Base-by-base conservation (phyloP, 2,888 invertebrate genomes). In the Drosophila phalerata region DNA sequence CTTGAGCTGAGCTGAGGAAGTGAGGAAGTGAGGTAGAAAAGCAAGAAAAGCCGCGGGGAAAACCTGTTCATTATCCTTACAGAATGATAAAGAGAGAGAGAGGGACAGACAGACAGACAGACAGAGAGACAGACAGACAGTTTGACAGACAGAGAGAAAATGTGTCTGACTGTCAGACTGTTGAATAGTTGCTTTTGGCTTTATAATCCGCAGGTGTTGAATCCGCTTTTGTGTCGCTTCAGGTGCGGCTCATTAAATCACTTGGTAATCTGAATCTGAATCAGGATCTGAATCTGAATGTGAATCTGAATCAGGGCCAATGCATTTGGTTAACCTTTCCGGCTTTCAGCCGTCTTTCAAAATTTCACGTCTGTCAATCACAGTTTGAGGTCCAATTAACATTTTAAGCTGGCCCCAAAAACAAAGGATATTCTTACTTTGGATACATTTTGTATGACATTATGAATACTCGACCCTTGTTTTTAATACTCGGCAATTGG, bases 211-310 rank as follows among this genome's bases (percentile, higher is more conserved):
- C 37, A 75, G 71, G 73, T 71, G 76, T 45, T 63, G 57, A 76
- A 55, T 75, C 61, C 68, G 55, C 53, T 68, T 61, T 61, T 52
- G 51, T 22, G 38, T 40, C 48, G 62, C 74, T 74, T 84, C 81
- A 85, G 85, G 77, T 84, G 81, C 51, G 67, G 69, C 85, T 85
- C 85, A 85, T 85, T 83, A 84, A 85, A 81, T 85, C 81, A 85
- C 60, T 70, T 30, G 65, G 69, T 67, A 79, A 83, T 81, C 83
- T 72, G 81, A 43, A 30, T 15, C 48, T 19, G 15, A 79, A 83
- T 81, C 83, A 68, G 81, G 37, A 34, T 13, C 51, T n/a, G n/a
- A 79, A 83, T 81, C 83, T 72, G 81, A 43, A 30, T 15, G 32
- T 19, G 15, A 79, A 83, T 81, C 83, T 66, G 81, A 45, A 34